Conservation (phyloP, 2,113 vertebrate genomes). For the Thryonomys swinderianus region DNA sequence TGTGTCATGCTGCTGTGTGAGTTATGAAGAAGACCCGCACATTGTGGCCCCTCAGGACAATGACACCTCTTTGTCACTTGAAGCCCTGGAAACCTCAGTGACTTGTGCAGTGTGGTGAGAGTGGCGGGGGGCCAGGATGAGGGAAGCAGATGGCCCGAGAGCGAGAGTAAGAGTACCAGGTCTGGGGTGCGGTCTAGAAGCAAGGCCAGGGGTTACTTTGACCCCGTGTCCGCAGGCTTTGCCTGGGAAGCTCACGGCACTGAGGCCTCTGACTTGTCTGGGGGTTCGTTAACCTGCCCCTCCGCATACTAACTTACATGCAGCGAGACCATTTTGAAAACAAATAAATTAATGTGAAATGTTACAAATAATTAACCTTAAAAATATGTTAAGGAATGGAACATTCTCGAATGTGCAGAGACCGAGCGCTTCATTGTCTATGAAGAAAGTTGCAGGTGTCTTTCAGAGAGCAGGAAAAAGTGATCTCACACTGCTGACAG, state of each 20-base stretch:
- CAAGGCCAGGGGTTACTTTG: not conserved
- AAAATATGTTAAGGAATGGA: not conserved
- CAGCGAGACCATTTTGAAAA: constrained; percentile 39
- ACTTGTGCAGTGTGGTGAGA: constrained; percentile 5
- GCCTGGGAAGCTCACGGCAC: not conserved
- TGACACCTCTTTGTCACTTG: not conserved
- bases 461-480: not conserved
- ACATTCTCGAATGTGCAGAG: not conserved
- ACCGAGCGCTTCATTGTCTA: not conserved
- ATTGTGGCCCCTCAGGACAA: not conserved
- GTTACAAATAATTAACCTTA: not conserved
- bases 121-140: not conserved
- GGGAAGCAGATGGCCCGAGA: not conserved
- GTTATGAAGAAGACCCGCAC: not conserved
- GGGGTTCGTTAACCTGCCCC: not conserved
- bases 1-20: constrained; percentile 34
- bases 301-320: too few species aligned
- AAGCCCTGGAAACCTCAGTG: constrained; percentile 2
- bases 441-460: not conserved
- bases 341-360: not conserved
- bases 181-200: not conserved
- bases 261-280: not conserved
- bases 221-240: not conserved
- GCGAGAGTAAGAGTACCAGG: not conserved
- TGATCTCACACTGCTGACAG: constrained; percentile 1